Evolutionary conservation across 2,797 vertebrate genomes (phyloP).

Genomic region (Falco columbarius): DNA sequence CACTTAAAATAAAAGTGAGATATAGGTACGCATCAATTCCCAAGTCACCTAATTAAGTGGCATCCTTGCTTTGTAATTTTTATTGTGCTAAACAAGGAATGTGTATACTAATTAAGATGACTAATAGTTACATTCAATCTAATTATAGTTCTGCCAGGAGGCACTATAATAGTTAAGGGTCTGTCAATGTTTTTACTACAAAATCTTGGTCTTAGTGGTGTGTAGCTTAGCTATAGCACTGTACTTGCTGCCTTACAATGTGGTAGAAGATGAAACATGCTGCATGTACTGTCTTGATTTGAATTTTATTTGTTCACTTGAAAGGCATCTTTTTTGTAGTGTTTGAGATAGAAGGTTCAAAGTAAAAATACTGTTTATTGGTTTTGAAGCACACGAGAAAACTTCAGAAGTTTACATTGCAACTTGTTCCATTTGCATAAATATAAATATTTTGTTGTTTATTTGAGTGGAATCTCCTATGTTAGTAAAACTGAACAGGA

Average conservation of each 20-base stretch:
- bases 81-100: conserved; percentile 67
- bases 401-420: not conserved
- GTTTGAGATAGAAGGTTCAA: conserved; percentile 34
- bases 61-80: conserved; percentile 66
- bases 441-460: not conserved
- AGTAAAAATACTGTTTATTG: not conserved
- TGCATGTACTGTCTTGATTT: conserved; percentile 1
- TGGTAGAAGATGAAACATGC: not conserved
- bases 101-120: conserved; percentile 65
- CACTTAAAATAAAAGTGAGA: conserved; percentile 63
- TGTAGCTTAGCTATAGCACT: not conserved
- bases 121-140: conserved; percentile 55
- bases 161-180: conserved; percentile 43
- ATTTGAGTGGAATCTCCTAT: not conserved
- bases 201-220: not conserved
- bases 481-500: not conserved
- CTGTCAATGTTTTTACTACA: conserved; percentile 52
- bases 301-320: conserved; percentile 25
- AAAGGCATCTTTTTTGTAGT: not conserved
- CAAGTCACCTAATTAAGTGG: conserved; percentile 70
- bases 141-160: conserved; percentile 58
- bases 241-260: not conserved
- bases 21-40: conserved; percentile 61
- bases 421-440: not conserved
- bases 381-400: conserved; percentile 7